Percentiles rank a stretch among this genome's conserved stretches.
Conservation (phyloP, 2,888 invertebrate genomes). For the Drosophila anomalipes region DNA sequence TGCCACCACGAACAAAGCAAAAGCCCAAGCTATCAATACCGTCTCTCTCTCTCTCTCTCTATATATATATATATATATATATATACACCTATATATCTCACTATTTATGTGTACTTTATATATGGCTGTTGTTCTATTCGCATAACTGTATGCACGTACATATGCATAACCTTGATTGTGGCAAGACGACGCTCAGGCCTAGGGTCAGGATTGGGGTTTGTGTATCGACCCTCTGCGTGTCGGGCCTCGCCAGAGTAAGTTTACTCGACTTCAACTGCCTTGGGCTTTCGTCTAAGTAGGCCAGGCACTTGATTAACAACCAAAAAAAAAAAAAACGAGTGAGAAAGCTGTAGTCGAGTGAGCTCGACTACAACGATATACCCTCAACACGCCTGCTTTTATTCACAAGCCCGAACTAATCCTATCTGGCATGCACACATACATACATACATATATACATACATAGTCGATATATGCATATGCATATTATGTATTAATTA, state of each 20-base stretch:
- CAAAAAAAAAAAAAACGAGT: neutral
- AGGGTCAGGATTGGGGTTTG: slow-evolving; percentile 23
- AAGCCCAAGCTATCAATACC: slow-evolving; percentile 19
- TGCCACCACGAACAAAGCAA: slow-evolving; percentile 45
- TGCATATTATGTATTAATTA: neutral
- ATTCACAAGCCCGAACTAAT: neutral
- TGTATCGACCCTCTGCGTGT: slow-evolving; percentile 35
- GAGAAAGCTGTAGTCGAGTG: neutral
- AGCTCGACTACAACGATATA: neutral
- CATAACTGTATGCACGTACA: slow-evolving; percentile 35
- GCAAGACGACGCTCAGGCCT: slow-evolving; percentile 50
- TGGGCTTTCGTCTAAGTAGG: slow-evolving; percentile 54
- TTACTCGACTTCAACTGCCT: slow-evolving; percentile 35
- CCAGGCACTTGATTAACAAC: slow-evolving; percentile 57
- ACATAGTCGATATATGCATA: neutral
- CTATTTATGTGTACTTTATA: slow-evolving; percentile 15
- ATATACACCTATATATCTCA: neutral
- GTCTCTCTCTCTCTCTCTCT: slow-evolving; percentile 1
- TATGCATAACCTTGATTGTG: slow-evolving; percentile 72
- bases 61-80: neutral
- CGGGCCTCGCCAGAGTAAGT: slow-evolving; percentile 12
- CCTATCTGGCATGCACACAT: neutral
- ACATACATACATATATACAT: neutral
- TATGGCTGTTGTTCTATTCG: slow-evolving; percentile 7
- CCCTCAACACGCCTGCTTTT: neutral